A percentile compares a stretch with the other conserved stretches of the same genome.
Conservation (phyloP, 1,140 invertebrate species). For the Medauroidea extradentata region DNA sequence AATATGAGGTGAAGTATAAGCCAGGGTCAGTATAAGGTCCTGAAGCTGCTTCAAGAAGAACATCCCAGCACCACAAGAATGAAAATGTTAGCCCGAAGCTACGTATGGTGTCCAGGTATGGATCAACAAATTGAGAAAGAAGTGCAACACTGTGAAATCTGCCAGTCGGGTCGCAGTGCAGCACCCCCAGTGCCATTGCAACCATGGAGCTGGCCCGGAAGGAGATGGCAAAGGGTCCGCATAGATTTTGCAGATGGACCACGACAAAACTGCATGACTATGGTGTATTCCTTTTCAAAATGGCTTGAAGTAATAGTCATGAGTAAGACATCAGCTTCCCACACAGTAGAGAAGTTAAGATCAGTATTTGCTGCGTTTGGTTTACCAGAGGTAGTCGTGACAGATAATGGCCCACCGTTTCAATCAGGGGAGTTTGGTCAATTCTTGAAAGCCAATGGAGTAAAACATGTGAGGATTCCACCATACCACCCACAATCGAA, state of each 20-base stretch:
- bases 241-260: constrained; percentile 5
- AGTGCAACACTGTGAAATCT: constrained; percentile 12
- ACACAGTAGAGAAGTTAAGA: constrained; percentile 10
- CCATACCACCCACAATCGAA: constrained; percentile 29
- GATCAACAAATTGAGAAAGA: constrained; percentile 34
- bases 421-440: constrained; percentile 23
- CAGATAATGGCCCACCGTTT: constrained; percentile 30
- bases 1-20: constrained; percentile 38
- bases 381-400: constrained; percentile 22
- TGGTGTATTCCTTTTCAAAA: constrained; percentile 37
- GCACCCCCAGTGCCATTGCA: not conserved
- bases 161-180: constrained; percentile 6
- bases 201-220: not conserved
- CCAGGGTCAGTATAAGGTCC: constrained; percentile 20
- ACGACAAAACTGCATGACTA: not conserved
- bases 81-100: constrained; percentile 38
- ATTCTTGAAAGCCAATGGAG: constrained; percentile 22
- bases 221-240: not conserved
- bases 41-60: constrained; percentile 34
- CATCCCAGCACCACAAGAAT: constrained; percentile 37
- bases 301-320: constrained; percentile 36
- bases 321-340: not conserved
- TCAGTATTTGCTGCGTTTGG: constrained; percentile 20
- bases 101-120: constrained; percentile 40
- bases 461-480: constrained; percentile 19